Base-by-base conservation (phyloP, 2,797 vertebrate species). In the Hyperoplus immaculatus region DNA sequence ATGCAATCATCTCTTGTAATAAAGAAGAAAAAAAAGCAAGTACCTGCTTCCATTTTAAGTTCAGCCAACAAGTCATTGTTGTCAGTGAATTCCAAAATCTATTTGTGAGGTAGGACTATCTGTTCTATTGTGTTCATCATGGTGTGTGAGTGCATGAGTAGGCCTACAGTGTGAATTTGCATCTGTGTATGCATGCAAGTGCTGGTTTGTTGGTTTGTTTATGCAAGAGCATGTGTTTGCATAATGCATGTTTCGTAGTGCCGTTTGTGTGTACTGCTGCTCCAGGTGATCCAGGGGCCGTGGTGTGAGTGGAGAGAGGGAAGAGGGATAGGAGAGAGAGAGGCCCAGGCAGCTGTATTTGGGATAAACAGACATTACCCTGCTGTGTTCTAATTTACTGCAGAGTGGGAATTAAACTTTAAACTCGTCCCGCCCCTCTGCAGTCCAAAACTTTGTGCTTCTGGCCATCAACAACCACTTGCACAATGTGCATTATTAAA, bases 331-430 rank as follows among this genome's bases (percentile, higher is more conserved):
- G 75, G 60, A 84, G 81, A 84, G 85, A 89, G 91, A 84, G 85
- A 89, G 91, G 92, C 90, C 88, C 85, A 87, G 79, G 90, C 94
- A 95, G 94, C 94, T 95, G 94, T 92, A 93, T 94, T 93, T 94
- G 93, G 93, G 94, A 94, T 94, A 95, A 95, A 95, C 94, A 95
- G 90, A 93, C 90, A 94, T 95, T 94, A 94, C 83, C 92, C 93
- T 80, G 90, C 92, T 93, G 94, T 90, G 93, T 93, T 94, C 90
- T 94, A 93, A 94, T 95, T 95, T 93, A 94, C 92, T 93, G 91
- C 93, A 90, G 92, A 93, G 93, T 89, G 92, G 93, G 92, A 94
- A 93, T 94, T 92, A 91, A 92, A 92, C 87, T 93, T 91, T 93
- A 90, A 92, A 92, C 90, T 90, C 14, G 78, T 86, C 89, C 91